Percentiles rank a stretch among this genome's conserved stretches.
phyloP scores from a whole-genome alignment of 2,797 vertebrate genomes.

The Spinus pinus region DNA sequence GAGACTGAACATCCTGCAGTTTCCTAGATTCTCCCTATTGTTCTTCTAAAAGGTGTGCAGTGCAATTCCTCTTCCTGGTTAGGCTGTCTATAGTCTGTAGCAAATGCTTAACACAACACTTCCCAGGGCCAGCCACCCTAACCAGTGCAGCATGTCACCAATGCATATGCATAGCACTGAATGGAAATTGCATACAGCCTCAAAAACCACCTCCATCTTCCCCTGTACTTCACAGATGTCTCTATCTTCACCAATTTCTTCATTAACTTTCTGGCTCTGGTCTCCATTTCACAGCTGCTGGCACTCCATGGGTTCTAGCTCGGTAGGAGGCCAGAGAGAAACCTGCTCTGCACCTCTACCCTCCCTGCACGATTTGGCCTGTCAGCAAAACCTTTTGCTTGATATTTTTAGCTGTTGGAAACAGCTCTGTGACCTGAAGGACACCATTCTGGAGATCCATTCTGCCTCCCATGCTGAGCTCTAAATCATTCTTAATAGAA shows the following conservation, averaged over 20 bases:
- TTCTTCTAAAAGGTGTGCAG: not conserved
- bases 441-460: not conserved
- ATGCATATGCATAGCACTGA: not conserved
- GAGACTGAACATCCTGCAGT: not conserved
- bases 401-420: not conserved
- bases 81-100: not conserved
- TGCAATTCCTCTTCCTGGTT: not conserved
- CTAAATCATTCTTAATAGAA: not conserved
- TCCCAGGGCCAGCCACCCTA: not conserved
- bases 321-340: not conserved
- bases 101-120: not conserved
- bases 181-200: not conserved
- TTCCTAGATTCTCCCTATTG: not conserved
- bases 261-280: not conserved
- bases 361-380: not conserved
- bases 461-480: not conserved
- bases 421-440: not conserved
- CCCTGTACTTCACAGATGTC: not conserved
- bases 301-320: not conserved
- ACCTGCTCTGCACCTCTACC: not conserved
- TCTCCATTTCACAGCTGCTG: not conserved
- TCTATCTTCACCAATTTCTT: not conserved
- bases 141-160: not conserved
- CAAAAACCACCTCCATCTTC: not conserved
- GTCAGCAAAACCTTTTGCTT: not conserved